Evolutionary conservation across 2,113 vertebrate species (phyloP), one percentile per base, ranked within the genome.

Genomic region (Grammomys surdaster): DNA sequence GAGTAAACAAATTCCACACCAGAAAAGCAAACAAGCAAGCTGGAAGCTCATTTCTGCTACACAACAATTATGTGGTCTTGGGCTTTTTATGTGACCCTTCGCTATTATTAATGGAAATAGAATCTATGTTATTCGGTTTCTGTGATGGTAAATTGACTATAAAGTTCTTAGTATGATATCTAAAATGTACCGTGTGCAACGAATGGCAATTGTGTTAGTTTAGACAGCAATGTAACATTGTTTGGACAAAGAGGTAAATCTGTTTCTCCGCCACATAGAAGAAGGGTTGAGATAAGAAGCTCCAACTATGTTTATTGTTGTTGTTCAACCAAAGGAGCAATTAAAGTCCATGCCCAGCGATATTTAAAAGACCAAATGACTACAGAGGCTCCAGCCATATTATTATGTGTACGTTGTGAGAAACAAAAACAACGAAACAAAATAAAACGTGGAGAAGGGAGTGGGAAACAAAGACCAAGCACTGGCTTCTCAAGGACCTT

Each of bases 11-110:
- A 28, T 54, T 58, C 33, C 22, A 88, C 86, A 36, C 13, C 77
- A 80, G 80, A 86, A 96, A 92, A 60, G 84, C 69, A 93, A 85
- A 88, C 24, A 88, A 92, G 51, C 87, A 58, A 60, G 24, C 22
- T 67, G 65, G 33, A 92, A 91, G 11, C 14, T 84, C 33, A 91
- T 81, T 77, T 90, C 56, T 80, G 28, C 43, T 90, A 65, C 2
- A 72, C 22, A 63, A 70, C 33, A 80, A 3, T 36, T 63, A n/a
- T 16, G 0, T 78, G n/a, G 81, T 65, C 36, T 90, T 48, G 33
- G 67, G 19, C 36, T 82, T 84, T 67, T 26, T 84, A 88, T 69
- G 7, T 86, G 56, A 92, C 51, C 26, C 40, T 88, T 78, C 28
- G 65, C 60, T 75, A 75, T 90, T 92, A 51, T 43, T 13, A 13